Evolutionary conservation across 2,888 invertebrate genomes (phyloP), one percentile per base, ranked within the genome.

Genomic region (Athalia cordata): DNA sequence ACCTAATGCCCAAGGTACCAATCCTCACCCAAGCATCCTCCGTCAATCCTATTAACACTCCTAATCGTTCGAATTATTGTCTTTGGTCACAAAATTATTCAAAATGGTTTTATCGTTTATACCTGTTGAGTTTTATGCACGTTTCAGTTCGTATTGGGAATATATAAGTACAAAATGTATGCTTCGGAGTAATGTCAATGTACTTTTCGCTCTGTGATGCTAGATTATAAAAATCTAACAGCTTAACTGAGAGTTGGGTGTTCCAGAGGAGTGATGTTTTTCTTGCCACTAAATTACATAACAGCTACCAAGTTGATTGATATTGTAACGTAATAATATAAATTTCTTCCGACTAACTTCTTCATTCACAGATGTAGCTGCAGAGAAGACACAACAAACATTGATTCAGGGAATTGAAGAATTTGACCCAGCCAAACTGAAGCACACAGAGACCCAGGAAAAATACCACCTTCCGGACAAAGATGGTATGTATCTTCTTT

Each of bases 401-500:
- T 91, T 97, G 81, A 94, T 97, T 87, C 95, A 95, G 86, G 96
- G 96, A 77, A 97, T 97, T 86, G 96, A 96, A 90, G 93, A 93
- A 84, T 97, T 97, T 89, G 96, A 97, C 91, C 93, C 95, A 79
- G 93, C 92, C 84, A 95, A 95, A 90, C 92, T 97, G 90, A 97
- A 97, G 91, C 97, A 96, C 91, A 96, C 97, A 72, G 96, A 97
- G 91, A 98, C 98, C 79, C 94, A 96, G 86, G 97, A 97, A 90
- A 98, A 98, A 91, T 97, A 97, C 90, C 95, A 96, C 77, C 94
- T 98, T 87, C 98, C 98, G 66, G 97, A 97, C 90, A 96, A 97
- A 94, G 96, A 96, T 92, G 97, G 98, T 98, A 93, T 89, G 86
- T 66, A 43, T 8, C 64, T 9, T 29, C 29, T 29, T 29, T 29